These are phyloP conservation scores for Cinclus mexicanus DNA, from an alignment of 2,113 vertebrate species.

Conservation along the genomic window DNA sequence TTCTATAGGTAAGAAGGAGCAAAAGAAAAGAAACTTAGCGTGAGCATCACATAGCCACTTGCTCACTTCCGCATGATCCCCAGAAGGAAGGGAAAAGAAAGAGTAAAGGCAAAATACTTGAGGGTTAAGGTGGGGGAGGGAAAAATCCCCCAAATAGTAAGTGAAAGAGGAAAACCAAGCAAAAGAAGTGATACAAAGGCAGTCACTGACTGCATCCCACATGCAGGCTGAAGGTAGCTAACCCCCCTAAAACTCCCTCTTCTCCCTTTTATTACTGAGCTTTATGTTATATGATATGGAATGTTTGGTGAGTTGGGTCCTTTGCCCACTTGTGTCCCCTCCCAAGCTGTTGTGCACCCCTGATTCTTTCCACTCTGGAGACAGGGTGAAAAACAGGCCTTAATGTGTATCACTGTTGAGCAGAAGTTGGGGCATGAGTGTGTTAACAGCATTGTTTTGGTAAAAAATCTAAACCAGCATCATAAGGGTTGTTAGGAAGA, in stretches of 20 bases:
- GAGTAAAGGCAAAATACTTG: not conserved
- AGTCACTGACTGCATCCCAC: not conserved
- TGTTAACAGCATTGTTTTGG: not conserved
- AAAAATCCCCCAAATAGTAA: not conserved
- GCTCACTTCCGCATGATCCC: not conserved
- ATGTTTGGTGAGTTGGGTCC: not conserved
- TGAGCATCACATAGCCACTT: not conserved
- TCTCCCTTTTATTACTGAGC: not conserved
- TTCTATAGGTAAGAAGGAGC: no score
- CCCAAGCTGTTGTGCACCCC: not conserved
- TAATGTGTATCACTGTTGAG: not conserved
- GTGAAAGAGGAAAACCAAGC: not conserved
- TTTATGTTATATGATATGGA: not conserved
- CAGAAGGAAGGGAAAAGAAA: not conserved
- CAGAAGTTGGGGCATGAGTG: not conserved
- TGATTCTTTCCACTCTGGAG: not conserved
- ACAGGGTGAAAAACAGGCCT: not conserved
- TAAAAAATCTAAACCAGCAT: not conserved
- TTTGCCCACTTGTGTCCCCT: not conserved
- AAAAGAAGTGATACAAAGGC: not conserved
- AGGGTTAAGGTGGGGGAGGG: not conserved
- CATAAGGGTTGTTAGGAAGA: not conserved
- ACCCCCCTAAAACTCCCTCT: not conserved
- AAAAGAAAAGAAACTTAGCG: no score
- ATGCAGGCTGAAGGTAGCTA: not conserved